A percentile compares a stretch with the other conserved stretches of the same genome.
These are phyloP conservation scores for Cavia aperea DNA, from an alignment of 2,113 vertebrate genomes.

Conservation along the genomic window DNA sequence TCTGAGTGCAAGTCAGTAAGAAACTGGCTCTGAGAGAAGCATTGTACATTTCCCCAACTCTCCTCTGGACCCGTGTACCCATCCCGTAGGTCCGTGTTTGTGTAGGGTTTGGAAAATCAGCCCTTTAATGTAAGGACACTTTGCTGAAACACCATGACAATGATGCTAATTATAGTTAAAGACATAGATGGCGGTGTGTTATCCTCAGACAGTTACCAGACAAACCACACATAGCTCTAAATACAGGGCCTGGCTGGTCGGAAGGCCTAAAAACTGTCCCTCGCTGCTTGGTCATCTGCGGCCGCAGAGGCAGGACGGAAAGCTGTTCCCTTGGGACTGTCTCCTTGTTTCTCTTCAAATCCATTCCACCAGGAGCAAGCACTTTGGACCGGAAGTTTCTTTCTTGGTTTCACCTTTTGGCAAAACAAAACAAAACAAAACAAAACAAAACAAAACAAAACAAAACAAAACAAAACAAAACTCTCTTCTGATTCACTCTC, in stretches of 20 bases:
- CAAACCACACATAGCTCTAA: fast-evolving
- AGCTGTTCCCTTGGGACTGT: not conserved
- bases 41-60: not conserved
- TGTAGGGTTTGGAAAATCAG: not conserved
- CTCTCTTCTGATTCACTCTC: not conserved
- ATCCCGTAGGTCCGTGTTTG: not conserved
- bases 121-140: not conserved
- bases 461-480: not conserved
- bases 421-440: not conserved
- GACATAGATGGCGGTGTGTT: not conserved
- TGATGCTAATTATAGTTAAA: not conserved
- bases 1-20: too few species aligned
- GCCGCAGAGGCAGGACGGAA: not conserved
- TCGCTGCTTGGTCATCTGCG: not conserved
- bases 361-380: not conserved
- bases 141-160: not conserved
- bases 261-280: not conserved
- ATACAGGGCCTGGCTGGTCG: not conserved
- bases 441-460: not conserved
- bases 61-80: fast-evolving
- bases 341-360: not conserved
- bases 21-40: not conserved
- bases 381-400: not conserved
- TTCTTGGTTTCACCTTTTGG: not conserved
- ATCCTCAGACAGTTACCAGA: not conserved